phyloP scores from a whole-genome alignment of 2,888 invertebrate genomes.

The Deroplatys truncata region DNA sequence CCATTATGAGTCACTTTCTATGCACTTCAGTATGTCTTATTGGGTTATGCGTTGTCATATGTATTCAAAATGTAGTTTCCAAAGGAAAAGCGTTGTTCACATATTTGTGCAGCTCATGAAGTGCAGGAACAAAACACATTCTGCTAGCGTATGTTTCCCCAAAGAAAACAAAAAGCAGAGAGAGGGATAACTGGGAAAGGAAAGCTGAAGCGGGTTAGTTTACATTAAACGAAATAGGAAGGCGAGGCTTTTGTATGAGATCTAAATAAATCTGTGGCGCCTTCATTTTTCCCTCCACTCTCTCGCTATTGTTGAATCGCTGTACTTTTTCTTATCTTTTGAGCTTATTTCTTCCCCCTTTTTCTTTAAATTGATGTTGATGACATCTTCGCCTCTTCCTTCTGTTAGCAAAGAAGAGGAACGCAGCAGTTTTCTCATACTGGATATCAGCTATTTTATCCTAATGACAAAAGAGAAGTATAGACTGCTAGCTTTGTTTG shows the following conservation, averaged over 20 bases:
- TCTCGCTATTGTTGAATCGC: not conserved
- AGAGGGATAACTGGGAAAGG: not conserved
- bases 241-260: slow-evolving; percentile 3
- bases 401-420: not conserved
- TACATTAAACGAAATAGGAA: slow-evolving; percentile 16
- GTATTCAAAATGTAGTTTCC: too few relatives aligned
- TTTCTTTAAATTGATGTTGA: slow-evolving; percentile 11
- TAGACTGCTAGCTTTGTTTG: not conserved
- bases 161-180: not conserved
- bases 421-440: too few relatives aligned
- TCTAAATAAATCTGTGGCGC: slow-evolving; percentile 4
- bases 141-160: not conserved
- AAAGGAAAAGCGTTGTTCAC: too few relatives aligned
- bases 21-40: too few relatives aligned
- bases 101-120: too few relatives aligned
- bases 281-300: not conserved
- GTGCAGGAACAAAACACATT: too few relatives aligned
- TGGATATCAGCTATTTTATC: not conserved
- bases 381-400: not conserved
- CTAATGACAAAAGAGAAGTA: slow-evolving; percentile 24
- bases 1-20: too few relatives aligned
- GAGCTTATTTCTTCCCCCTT: slow-evolving; percentile 4
- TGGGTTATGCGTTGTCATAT: too few relatives aligned
- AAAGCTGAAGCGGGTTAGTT: not conserved
- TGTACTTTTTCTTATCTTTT: not conserved